Conservation (phyloP, 2,888 invertebrate species). For the Anoplius nigerrimus region DNA sequence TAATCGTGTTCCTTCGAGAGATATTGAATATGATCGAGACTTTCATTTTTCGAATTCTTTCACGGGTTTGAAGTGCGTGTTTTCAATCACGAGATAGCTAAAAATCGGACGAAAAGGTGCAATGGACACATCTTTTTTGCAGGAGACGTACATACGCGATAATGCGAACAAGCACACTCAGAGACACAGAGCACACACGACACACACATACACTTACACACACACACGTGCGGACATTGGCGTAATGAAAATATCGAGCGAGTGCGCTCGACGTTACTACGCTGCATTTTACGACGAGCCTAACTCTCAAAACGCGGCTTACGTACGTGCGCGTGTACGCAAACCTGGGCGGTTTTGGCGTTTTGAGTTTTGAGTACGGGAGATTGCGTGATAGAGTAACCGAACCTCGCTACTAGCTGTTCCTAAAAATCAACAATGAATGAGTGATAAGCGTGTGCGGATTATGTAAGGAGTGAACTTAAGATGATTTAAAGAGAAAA, state of each 20-base stretch:
- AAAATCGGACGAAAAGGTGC: slow-evolving; percentile 16
- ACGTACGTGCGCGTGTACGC: slow-evolving; percentile 70
- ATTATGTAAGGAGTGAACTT: slow-evolving; percentile 63
- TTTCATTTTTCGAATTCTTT: slow-evolving; percentile 47
- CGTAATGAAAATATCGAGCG: background rate
- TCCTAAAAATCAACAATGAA: slow-evolving; percentile 74
- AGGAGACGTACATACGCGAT: slow-evolving; percentile 7
- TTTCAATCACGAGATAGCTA: slow-evolving; percentile 13
- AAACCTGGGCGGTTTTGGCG: slow-evolving; percentile 61
- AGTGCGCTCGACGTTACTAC: background rate
- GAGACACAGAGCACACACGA: slow-evolving; percentile 9
- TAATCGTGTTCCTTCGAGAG: slow-evolving; percentile 40
- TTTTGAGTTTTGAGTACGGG: slow-evolving; percentile 67
- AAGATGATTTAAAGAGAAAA: slow-evolving; percentile 44
- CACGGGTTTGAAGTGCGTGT: slow-evolving; percentile 24
- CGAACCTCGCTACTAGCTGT: slow-evolving; percentile 75
- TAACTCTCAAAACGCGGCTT: slow-evolving; percentile 38
- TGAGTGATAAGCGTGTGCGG: slow-evolving; percentile 71
- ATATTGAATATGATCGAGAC: slow-evolving; percentile 22
- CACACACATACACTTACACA: slow-evolving; percentile 1
- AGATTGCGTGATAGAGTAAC: slow-evolving; percentile 75
- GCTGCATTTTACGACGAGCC: background rate
- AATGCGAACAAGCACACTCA: slow-evolving; percentile 18
- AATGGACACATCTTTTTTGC: background rate
- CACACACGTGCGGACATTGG: slow-evolving; percentile 12